Base-by-base conservation (phyloP, 1,140 invertebrate species). In the Glomeris maerens region DNA sequence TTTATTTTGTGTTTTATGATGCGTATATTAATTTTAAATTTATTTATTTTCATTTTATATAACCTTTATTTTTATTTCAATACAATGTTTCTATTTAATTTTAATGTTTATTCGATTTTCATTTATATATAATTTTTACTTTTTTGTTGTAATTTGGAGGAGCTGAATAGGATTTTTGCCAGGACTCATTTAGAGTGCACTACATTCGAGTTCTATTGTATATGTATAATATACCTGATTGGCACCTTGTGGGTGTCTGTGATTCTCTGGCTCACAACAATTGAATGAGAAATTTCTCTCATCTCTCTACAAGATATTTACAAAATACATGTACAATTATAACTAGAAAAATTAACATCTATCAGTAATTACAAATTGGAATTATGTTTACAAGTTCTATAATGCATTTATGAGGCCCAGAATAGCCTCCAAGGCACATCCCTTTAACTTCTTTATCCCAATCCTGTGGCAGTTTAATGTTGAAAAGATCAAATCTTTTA, bases 391-490 rank as follows among this genome's bases (percentile, higher is more conserved):
- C 46, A 17, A n/a, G 4, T 5, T 4, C 23, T 31, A 47, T 47
- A 3, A n/a, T 23, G 23, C 47, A 49, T 26, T 40, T 49, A 29
- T 50, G 49, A 20, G 41, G 41, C 29, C 41, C 49, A 10, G 10
- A 3, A 17, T 45, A 5, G 14, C 49, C 49, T 29, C 38, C 45
- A 5, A 3, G 40, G 29, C 49, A 50, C 4, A 50, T 17, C 10
- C 28, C 38, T 45, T 45, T 3, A 4, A 22, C 39, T 10, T 36
- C 17, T 10, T 36, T 17, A 36, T 36, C 17, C 31, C 10, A 10
- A 36, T 36, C 31, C n/a, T n/a, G n/a, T n/a, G n/a, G n/a, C 10
- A 36, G 31, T 10, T 17, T 17, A 36, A 36, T 36, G 31, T 17
- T 36, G 17, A 36, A 36, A 10, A 36, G 17, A 36, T 36, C 31